Conservation (phyloP, 2,888 invertebrate species). For the Torymus tubicola region DNA sequence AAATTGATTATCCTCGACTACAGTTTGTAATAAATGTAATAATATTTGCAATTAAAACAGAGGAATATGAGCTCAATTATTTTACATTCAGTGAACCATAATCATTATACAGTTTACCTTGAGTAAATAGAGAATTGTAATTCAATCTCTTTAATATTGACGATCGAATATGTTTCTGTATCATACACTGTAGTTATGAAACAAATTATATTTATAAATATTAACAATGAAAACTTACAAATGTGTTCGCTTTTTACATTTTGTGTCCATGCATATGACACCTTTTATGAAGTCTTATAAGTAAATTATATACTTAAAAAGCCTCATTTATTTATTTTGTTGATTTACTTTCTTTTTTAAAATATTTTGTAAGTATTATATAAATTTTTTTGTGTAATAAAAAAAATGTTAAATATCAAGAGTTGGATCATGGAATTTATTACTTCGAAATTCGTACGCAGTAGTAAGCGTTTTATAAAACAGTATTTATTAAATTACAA, state of each 20-base stretch:
- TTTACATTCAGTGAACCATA: constrained; percentile 27
- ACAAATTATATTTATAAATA: constrained; percentile 73
- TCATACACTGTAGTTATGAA: constrained; percentile 70
- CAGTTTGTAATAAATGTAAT: background rate
- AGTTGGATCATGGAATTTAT: no score
- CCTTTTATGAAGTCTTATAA: background rate
- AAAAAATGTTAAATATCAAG: constrained; percentile 8
- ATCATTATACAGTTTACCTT: constrained; percentile 20
- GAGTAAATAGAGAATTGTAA: constrained; percentile 45
- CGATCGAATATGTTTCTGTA: constrained; percentile 67
- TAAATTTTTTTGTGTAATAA: background rate
- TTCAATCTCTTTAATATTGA: constrained; percentile 59
- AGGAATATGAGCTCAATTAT: constrained; percentile 35
- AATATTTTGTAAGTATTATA: background rate
- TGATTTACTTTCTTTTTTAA: background rate
- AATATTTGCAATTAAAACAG: constrained; percentile 7
- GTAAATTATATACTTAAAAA: no score
- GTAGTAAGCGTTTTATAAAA: no score
- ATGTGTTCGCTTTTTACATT: constrained; percentile 26
- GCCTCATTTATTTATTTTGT: background rate
- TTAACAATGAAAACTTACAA: constrained; percentile 61
- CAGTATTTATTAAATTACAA: no score
- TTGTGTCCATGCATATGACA: constrained; percentile 5
- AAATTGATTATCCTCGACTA: constrained; percentile 14
- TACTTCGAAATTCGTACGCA: no score